Conservation (phyloP, 2,797 vertebrate genomes). For the Catharus ustulatus region DNA sequence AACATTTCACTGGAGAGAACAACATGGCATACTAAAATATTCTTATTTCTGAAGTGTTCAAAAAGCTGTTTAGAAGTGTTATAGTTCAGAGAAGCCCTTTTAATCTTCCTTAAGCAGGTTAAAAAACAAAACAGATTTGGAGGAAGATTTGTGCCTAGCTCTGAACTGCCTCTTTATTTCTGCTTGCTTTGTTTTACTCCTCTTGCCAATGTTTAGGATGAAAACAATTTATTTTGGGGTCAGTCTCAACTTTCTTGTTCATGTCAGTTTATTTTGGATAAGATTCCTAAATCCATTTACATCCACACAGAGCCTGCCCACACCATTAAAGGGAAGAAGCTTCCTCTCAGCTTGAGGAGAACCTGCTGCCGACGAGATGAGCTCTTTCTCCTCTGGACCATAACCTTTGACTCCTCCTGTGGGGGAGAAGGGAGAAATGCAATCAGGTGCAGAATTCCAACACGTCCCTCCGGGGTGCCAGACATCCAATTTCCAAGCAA, state of each 20-base stretch:
- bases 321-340: neutral
- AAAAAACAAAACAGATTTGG: neutral
- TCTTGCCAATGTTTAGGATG: neutral
- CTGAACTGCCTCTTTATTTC: neutral
- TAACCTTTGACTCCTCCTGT: conserved; percentile 70
- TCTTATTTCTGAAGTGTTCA: neutral
- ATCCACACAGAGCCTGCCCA: neutral
- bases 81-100: neutral
- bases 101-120: neutral
- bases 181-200: neutral
- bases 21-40: neutral
- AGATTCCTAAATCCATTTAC: neutral
- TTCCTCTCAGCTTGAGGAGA: conserved; percentile 51
- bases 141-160: neutral
- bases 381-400: conserved; percentile 57
- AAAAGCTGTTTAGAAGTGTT: neutral
- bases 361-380: conserved; percentile 19
- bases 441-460: conserved; percentile 75
- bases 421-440: conserved; percentile 60
- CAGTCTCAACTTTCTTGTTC: neutral
- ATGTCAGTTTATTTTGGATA: neutral
- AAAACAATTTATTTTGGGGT: neutral
- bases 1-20: neutral
- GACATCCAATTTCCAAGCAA: conserved; percentile 69
- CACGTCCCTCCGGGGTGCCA: neutral